Conservation (phyloP, 2,888 invertebrate genomes). For the Resseliella maxima region DNA sequence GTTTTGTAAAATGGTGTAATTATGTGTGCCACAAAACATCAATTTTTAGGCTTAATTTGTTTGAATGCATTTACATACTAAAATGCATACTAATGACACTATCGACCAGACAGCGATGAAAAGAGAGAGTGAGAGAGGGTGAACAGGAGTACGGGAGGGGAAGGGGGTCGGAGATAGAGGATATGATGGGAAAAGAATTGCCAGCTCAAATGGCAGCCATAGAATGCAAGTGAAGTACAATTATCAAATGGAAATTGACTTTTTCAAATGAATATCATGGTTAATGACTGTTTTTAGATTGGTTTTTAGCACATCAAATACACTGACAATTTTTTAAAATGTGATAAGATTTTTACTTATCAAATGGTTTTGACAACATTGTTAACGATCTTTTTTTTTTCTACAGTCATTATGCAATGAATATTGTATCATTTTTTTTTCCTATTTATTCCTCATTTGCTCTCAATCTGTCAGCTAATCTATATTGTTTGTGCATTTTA, state of each 20-base stretch:
- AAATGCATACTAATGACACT: conserved; percentile 42
- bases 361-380: too few relatives aligned
- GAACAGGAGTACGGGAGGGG: too few relatives aligned
- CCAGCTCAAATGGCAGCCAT: background rate
- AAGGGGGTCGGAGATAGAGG: too few relatives aligned
- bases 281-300: background rate
- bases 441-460: background rate
- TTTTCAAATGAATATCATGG: background rate
- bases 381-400: too few relatives aligned
- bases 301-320: background rate
- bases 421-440: background rate
- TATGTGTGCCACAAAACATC: conserved; percentile 31
- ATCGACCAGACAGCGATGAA: background rate
- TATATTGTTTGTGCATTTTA: conserved; percentile 10
- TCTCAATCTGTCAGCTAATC: conserved; percentile 11
- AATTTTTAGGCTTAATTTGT: conserved; percentile 22
- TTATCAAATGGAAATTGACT: background rate
- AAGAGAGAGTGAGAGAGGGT: too few relatives aligned
- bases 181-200: too few relatives aligned
- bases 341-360: too few relatives aligned
- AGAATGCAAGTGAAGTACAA: background rate
- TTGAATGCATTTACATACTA: conserved; percentile 15
- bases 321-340: too few relatives aligned
- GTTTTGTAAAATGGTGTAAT: background rate
- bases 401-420: too few relatives aligned